A percentile compares a stretch with the other conserved stretches of the same genome.
Conservation (phyloP, 2,888 invertebrate species). For the Dysmachus trigonus region DNA sequence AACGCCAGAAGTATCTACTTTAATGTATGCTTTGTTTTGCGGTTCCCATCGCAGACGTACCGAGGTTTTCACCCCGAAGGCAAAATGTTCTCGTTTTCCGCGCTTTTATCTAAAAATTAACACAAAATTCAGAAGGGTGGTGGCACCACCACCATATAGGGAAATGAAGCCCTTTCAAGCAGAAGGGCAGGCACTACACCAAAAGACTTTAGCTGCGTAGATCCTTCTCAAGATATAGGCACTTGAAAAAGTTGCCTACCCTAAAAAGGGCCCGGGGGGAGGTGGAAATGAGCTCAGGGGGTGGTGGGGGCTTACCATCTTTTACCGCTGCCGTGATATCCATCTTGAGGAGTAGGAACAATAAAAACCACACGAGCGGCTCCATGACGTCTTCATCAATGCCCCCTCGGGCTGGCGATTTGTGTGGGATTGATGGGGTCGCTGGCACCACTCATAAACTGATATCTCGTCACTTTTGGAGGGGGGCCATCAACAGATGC, state of each 20-base stretch:
- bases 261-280: too few relatives aligned
- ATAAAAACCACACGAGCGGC: slow-evolving; percentile 53
- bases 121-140: neutral
- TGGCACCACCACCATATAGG: neutral
- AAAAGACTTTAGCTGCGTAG: neutral
- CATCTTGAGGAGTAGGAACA: slow-evolving; percentile 53
- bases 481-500: neutral
- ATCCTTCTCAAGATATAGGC: neutral
- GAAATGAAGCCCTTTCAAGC: neutral
- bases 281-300: neutral
- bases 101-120: neutral
- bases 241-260: neutral
- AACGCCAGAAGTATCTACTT: neutral
- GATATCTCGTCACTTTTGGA: neutral
- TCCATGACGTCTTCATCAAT: slow-evolving; percentile 53
- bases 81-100: neutral
- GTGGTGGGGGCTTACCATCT: slow-evolving; percentile 52
- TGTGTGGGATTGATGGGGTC: neutral
- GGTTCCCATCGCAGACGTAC: neutral
- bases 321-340: slow-evolving; percentile 55
- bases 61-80: neutral
- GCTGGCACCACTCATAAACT: neutral
- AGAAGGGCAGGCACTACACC: neutral
- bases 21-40: neutral
- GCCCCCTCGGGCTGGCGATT: neutral